Evolutionary conservation across 1,140 invertebrate genomes (phyloP).

Genomic region (Diachasma alloeum): DNA sequence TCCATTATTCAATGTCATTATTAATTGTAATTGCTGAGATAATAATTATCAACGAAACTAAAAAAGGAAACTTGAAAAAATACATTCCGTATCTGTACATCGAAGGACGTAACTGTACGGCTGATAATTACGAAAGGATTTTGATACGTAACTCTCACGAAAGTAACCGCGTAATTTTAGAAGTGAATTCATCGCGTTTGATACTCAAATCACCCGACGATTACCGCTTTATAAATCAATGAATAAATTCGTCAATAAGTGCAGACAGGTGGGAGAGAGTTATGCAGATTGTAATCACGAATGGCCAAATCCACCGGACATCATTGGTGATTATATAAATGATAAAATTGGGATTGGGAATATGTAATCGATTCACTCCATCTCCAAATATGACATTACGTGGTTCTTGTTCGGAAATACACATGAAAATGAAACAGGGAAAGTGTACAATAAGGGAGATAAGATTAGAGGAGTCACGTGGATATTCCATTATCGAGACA

Average conservation of each 20-base stretch:
- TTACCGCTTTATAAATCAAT: neutral
- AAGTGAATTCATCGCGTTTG: neutral
- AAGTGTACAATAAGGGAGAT: neutral
- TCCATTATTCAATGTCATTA: too few species aligned
- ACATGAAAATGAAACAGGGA: neutral
- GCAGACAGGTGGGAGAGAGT: too few species aligned
- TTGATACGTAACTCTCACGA: constrained; percentile 12
- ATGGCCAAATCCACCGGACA: neutral
- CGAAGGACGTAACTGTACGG: constrained; percentile 4
- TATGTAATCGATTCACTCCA: neutral
- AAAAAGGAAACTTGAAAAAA: neutral
- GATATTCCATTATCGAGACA: neutral
- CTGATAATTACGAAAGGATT: constrained; percentile 19
- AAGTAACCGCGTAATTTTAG: neutral
- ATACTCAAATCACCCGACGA: neutral
- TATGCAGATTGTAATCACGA: neutral
- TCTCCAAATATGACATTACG: neutral
- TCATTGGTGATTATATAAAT: neutral
- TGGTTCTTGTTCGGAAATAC: neutral
- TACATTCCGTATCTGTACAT: neutral
- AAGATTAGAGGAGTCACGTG: neutral
- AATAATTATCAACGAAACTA: too few species aligned
- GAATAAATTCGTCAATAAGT: neutral
- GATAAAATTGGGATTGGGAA: neutral
- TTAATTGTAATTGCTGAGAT: too few species aligned